These are phyloP conservation scores for Drosophila emarginata DNA, from an alignment of 2,888 invertebrate genomes.

Conservation along the genomic window DNA sequence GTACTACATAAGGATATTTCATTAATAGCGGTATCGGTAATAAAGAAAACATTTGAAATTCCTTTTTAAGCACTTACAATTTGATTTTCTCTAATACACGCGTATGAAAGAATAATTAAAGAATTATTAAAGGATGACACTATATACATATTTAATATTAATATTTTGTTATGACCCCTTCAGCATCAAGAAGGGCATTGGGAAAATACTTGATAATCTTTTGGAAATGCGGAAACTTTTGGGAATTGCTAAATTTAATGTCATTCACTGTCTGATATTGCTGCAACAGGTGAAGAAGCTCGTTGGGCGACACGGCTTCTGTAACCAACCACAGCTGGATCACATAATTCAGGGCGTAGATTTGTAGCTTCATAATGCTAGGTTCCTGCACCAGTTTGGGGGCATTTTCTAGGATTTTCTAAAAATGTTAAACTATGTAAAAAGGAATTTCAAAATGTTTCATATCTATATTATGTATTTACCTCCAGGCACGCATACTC, in stretches of 20 bases:
- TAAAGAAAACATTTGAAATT: background rate
- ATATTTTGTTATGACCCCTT: conserved; percentile 36
- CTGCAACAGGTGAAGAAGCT: conserved; percentile 38
- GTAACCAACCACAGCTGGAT: conserved; percentile 46
- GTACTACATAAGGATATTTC: background rate
- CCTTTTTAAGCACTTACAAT: background rate
- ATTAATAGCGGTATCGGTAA: background rate
- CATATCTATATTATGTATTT: conserved; percentile 4
- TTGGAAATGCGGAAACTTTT: conserved; percentile 48
- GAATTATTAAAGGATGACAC: background rate
- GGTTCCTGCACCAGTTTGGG: conserved; percentile 7
- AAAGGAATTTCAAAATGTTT: background rate
- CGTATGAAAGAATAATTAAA: too few species aligned
- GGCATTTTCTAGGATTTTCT: conserved; percentile 51
- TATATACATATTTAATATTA: conserved; percentile 1
- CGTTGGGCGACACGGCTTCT: conserved; percentile 13
- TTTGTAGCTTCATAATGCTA: conserved; percentile 37
- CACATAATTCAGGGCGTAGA: conserved; percentile 54
- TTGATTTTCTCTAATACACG: background rate
- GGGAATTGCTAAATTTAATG: conserved; percentile 42
- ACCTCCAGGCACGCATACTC: conserved; percentile 47
- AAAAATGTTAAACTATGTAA: background rate
- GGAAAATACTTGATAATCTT: conserved; percentile 54
- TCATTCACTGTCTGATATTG: conserved; percentile 43
- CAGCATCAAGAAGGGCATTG: conserved; percentile 43